A percentile compares a stretch with the other conserved stretches of the same genome.
phyloP scores from a whole-genome alignment of 2,797 vertebrate species.

The Sebastes hopkinsi region DNA sequence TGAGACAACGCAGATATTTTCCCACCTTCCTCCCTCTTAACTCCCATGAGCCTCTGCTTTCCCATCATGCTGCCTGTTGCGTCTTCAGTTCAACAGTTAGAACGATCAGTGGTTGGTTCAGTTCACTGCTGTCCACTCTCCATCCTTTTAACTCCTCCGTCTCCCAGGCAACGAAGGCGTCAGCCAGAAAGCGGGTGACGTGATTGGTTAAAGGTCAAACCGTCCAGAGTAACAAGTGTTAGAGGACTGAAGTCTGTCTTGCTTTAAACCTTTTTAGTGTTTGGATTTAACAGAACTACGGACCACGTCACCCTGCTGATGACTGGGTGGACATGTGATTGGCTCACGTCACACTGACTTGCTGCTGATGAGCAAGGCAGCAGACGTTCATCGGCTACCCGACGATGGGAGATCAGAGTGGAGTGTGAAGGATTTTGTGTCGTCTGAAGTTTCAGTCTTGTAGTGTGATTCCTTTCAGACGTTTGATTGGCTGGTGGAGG shows the following conservation, averaged over 20 bases:
- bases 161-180: background rate
- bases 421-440: background rate
- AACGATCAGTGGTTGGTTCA: slow-evolving; percentile 77
- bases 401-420: background rate
- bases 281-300: background rate
- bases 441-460: background rate
- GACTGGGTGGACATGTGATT: background rate
- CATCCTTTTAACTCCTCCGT: background rate
- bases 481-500: slow-evolving; percentile 30
- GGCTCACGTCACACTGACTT: background rate
- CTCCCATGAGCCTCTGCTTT: slow-evolving; percentile 32
- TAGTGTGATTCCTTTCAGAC: slow-evolving; percentile 31
- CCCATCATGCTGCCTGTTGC: slow-evolving; percentile 8
- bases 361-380: background rate
- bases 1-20: background rate
- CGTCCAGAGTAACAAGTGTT: background rate
- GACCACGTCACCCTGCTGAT: background rate
- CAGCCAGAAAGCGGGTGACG: background rate
- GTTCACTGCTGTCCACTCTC: slow-evolving; percentile 46
- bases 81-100: slow-evolving; percentile 51
- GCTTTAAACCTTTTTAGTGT: slow-evolving; percentile 32
- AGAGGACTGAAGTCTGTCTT: background rate
- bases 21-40: background rate
- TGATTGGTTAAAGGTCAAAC: background rate
- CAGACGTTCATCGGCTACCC: background rate